Base-by-base conservation (phyloP, 2,113 vertebrate species). In the Microcebus ravelobensis region DNA sequence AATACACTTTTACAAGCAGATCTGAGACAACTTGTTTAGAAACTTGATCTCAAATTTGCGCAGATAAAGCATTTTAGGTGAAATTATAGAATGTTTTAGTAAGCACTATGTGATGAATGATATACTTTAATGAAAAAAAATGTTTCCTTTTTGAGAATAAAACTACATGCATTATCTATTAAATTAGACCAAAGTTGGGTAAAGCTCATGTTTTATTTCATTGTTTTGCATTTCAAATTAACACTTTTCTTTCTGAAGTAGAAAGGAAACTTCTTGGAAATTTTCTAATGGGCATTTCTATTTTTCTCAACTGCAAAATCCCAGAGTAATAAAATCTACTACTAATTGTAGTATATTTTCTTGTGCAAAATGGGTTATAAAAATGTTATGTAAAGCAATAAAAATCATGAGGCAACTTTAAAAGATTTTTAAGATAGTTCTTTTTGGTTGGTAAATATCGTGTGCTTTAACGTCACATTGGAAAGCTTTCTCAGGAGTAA, bases 311-410 rank as follows among this genome's bases (percentile, higher is more conserved):
- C 73, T 55, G 31, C 91, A 94, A 90, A 87, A 96, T 95, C 89
- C 61, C 81, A 84, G 97, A 6, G 1, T 90, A 95, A 96, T 91
- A 94, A 97, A 91, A 9, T 50, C 2, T 87, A 71, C 55, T 96
- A 83, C 86, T 98, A 95, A 96, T 80, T 92, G 65, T 71, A 82
- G 13, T 25, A 9, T 59, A 93, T 92, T 90, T 96, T 90, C 97
- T 96, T 97, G 68, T 89, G 94, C 65, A 95, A 97, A 98, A 90
- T 15, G 20, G 73, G 96, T 94, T 95, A 74, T 31, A 34, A 96
- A 97, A 95, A 50, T 55, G 5, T 52, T 36, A 8, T 85, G 11
- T 61, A 96, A 95, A 97, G 86, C 68, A 96, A 91, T 14, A 84
- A 95, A 93, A 94, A 95, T 68, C 85, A 57, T 67, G 71, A 8